phyloP scores from a whole-genome alignment of 1,140 invertebrate species.

The Euborellia annulipes region DNA sequence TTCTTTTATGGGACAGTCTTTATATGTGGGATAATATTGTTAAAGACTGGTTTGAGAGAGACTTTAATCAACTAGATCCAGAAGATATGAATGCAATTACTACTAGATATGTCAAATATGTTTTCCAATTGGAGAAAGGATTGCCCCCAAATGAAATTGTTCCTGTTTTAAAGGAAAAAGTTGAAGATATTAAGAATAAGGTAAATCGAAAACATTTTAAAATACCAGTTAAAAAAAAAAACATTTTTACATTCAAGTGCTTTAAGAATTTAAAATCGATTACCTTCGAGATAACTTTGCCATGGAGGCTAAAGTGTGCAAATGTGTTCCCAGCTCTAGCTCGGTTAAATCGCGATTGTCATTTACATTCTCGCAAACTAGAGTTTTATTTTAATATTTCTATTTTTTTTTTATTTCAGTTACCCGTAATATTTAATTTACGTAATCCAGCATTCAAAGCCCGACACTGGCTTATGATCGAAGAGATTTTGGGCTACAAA shows the following conservation, averaged over 20 bases:
- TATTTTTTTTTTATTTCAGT: conserved; percentile 25
- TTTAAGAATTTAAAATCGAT: no score
- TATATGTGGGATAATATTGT: conserved; percentile 48
- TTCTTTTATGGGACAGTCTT: conserved; percentile 58
- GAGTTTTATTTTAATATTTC: not conserved
- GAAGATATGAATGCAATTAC: conserved; percentile 52
- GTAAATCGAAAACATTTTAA: conserved; percentile 21
- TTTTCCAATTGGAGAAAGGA: conserved; percentile 57
- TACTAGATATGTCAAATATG: conserved; percentile 49
- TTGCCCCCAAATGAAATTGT: conserved; percentile 31
- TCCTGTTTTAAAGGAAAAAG: conserved; percentile 51
- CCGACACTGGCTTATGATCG: conserved; percentile 71
- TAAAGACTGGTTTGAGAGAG: conserved; percentile 39
- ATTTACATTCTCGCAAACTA: no score
- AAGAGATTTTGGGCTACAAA: conserved; percentile 49
- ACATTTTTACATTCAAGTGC: no score
- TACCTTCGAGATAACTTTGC: no score
- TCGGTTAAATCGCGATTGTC: no score
- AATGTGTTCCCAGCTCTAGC: no score
- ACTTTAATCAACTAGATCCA: conserved; percentile 51
- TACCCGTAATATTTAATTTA: conserved; percentile 55
- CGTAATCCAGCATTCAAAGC: conserved; percentile 54
- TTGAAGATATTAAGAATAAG: conserved; percentile 59
- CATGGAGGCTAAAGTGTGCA: no score
- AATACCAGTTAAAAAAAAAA: no score